Conservation (phyloP, 1,140 invertebrate genomes). For the Penaeus japonicus region DNA sequence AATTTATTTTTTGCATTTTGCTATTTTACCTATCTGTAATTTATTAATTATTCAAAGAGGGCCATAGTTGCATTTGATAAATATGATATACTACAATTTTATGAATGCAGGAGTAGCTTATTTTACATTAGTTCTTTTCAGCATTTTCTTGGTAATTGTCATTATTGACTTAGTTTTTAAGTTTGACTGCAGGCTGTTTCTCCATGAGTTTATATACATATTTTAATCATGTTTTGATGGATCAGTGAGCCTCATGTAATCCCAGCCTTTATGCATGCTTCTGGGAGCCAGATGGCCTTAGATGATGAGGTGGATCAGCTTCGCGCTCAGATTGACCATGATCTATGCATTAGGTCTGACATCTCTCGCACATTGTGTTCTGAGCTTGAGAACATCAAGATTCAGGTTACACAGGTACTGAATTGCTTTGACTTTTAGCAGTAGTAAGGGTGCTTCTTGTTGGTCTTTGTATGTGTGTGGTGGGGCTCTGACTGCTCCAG, state of each 20-base stretch:
- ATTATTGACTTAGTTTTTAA: too few species aligned
- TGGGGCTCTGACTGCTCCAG: too few species aligned
- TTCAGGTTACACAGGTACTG: neutral
- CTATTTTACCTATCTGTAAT: too few species aligned
- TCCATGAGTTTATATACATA: neutral
- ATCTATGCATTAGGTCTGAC: neutral
- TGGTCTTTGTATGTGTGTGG: too few species aligned
- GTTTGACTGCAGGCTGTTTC: neutral
- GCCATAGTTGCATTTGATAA: too few species aligned
- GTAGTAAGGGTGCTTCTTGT: neutral
- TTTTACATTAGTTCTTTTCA: too few species aligned
- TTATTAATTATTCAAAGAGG: too few species aligned
- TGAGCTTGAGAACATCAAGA: conserved; percentile 2
- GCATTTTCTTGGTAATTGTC: too few species aligned
- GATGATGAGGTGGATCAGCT: neutral
- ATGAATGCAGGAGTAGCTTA: too few species aligned
- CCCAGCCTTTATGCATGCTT: neutral
- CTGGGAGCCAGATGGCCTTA: conserved; percentile 12
- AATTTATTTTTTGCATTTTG: too few species aligned
- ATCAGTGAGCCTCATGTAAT: neutral
- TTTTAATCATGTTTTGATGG: neutral
- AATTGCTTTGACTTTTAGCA: neutral
- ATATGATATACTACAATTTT: too few species aligned
- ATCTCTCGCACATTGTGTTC: neutral
- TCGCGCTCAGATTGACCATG: neutral